Evolutionary conservation across 2,113 vertebrate species (phyloP).

Genomic region (Mormyrus iriodes): DNA sequence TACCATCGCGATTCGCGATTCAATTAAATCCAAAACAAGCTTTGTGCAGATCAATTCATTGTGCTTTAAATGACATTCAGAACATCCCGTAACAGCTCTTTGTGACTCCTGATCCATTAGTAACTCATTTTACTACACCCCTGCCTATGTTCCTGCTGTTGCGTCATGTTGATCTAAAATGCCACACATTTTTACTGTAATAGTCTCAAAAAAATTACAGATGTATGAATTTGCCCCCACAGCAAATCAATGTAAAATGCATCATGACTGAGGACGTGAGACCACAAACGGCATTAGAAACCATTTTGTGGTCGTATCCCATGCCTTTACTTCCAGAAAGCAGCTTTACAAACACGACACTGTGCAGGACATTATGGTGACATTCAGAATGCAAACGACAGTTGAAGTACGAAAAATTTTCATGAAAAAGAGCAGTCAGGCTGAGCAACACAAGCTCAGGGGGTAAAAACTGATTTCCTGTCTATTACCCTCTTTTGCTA

Average conservation of each 20-base stretch:
- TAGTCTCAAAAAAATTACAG: not conserved
- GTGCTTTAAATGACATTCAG: not conserved
- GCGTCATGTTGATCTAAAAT: not conserved
- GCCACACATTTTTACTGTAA: not conserved
- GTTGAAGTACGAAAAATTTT: not conserved
- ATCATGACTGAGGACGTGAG: not conserved
- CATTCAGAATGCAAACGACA: not conserved
- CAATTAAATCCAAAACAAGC: not conserved
- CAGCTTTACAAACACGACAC: not conserved
- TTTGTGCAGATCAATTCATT: not conserved
- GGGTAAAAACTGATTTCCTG: not conserved
- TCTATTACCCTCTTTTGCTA: not conserved
- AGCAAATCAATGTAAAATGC: not conserved
- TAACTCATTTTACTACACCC: not conserved
- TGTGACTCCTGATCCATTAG: not conserved
- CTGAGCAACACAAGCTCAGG: not conserved
- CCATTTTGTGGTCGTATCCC: not conserved
- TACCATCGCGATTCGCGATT: not conserved
- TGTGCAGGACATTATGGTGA: not conserved
- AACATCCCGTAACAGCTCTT: not conserved
- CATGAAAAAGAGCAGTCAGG: not conserved
- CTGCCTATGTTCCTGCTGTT: not conserved
- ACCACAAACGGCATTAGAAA: not conserved
- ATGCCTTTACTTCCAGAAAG: not conserved
- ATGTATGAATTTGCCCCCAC: no score